Evolutionary conservation across 2,888 invertebrate genomes (phyloP).

Genomic region (Coenonympha arcania): DNA sequence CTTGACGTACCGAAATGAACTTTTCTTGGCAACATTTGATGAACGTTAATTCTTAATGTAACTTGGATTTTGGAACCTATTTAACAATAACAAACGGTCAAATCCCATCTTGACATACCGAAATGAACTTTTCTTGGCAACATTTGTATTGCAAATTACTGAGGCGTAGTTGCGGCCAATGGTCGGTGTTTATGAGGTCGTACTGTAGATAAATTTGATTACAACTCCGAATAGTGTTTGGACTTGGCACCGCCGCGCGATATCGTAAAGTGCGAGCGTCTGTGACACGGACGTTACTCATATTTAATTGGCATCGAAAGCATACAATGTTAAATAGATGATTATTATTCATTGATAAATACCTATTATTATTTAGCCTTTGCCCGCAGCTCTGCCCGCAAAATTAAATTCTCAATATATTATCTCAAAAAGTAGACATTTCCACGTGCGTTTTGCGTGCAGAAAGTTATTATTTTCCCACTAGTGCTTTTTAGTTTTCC

Average conservation of each 20-base stretch:
- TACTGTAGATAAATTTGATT: conserved; percentile 9
- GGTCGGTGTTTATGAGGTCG: conserved; percentile 6
- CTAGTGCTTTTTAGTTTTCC: too few relatives aligned
- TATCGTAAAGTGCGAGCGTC: background rate
- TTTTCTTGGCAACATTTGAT: conserved; percentile 12
- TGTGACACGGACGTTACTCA: conserved; percentile 4
- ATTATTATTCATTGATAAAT: conserved; percentile 3
- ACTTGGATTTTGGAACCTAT: background rate
- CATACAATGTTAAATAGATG: background rate
- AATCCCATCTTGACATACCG: background rate
- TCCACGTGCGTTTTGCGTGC: too few relatives aligned
- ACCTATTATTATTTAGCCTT: background rate
- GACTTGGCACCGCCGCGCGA: background rate
- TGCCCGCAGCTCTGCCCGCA: too few relatives aligned
- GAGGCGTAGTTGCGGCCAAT: conserved; percentile 1
- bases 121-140: conserved; percentile 9
- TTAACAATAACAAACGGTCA: background rate
- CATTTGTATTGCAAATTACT: conserved; percentile 6
- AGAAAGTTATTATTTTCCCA: too few relatives aligned
- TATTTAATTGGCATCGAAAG: background rate
- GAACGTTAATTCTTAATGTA: too few relatives aligned
- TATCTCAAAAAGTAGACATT: too few relatives aligned
- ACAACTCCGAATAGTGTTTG: too few relatives aligned
- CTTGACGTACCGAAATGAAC: background rate
- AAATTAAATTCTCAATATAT: too few relatives aligned